Evolutionary conservation across 1,140 invertebrate genomes (phyloP).

Genomic region (Periplaneta americana): DNA sequence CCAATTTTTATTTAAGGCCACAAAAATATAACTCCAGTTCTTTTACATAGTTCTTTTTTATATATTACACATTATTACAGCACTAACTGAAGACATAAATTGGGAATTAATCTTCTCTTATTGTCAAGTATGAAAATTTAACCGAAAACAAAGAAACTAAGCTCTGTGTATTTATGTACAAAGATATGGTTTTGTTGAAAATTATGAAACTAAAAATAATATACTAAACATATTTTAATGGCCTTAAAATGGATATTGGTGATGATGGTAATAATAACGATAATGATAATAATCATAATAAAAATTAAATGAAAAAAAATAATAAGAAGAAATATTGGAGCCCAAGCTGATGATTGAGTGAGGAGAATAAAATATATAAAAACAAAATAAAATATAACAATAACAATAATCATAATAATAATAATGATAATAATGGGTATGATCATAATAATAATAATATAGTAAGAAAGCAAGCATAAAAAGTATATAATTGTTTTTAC

Average conservation of each 20-base stretch:
- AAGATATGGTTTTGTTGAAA: too few relatives aligned
- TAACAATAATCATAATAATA: slow-evolving; percentile 23
- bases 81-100: too few relatives aligned
- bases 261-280: slow-evolving; percentile 11
- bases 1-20: slow-evolving; percentile 12
- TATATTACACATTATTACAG: too few relatives aligned
- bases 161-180: too few relatives aligned
- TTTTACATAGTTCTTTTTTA: neutral
- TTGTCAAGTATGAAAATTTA: neutral
- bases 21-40: slow-evolving; percentile 1
- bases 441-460: slow-evolving; percentile 23
- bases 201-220: slow-evolving; percentile 6
- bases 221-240: neutral
- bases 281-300: slow-evolving; percentile 20
- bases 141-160: neutral
- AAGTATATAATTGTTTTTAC: slow-evolving; percentile 43
- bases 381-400: slow-evolving; percentile 8
- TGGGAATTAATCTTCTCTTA: too few relatives aligned
- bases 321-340: slow-evolving; percentile 18
- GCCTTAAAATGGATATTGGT: neutral
- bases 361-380: slow-evolving; percentile 5
- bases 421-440: neutral
- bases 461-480: slow-evolving; percentile 22
- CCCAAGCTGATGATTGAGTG: slow-evolving; percentile 13
- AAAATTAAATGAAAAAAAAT: neutral